A percentile compares a stretch with the other conserved stretches of the same genome.
phyloP scores from a whole-genome alignment of 2,113 vertebrate species.

The Istiophorus platypterus region DNA sequence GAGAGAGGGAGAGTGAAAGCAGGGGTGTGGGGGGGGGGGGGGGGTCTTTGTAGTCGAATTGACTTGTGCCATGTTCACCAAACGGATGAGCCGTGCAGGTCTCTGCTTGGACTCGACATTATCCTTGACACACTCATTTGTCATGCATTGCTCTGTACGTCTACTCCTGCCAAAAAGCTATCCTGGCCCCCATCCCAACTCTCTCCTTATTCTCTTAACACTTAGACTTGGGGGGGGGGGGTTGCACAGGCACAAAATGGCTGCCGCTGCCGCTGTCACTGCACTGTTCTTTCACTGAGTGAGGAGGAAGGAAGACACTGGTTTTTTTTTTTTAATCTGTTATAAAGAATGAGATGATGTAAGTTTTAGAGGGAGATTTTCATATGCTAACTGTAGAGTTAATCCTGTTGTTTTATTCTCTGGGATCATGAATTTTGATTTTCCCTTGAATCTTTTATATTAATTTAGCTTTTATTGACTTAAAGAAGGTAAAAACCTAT shows the following conservation, averaged over 20 bases:
- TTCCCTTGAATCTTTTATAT: neutral
- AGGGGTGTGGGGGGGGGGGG: too few relatives aligned
- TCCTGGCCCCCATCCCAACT: conserved; percentile 69
- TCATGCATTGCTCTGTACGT: conserved; percentile 65
- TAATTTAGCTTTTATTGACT: neutral
- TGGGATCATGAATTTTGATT: neutral
- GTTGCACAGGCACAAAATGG: conserved; percentile 77
- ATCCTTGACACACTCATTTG: conserved; percentile 76
- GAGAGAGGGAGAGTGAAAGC: neutral
- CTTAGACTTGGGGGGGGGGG: conserved; percentile 35
- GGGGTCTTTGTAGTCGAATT: conserved; percentile 69
- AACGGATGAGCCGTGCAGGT: conserved; percentile 60
- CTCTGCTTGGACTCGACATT: conserved; percentile 47
- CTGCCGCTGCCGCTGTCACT: conserved; percentile 58
- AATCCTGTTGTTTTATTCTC: neutral
- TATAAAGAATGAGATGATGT: conserved; percentile 2
- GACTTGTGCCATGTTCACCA: conserved; percentile 70
- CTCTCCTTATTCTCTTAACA: conserved; percentile 60
- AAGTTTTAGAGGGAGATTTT: neutral
- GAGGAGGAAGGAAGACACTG: neutral
- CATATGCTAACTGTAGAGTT: neutral
- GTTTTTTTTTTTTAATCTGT: conserved; percentile 16
- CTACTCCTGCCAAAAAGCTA: conserved; percentile 67
- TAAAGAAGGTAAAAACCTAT: neutral
- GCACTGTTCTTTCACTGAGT: conserved; percentile 31